phyloP scores from a whole-genome alignment of 2,888 invertebrate genomes.

The Diadromus collaris region DNA sequence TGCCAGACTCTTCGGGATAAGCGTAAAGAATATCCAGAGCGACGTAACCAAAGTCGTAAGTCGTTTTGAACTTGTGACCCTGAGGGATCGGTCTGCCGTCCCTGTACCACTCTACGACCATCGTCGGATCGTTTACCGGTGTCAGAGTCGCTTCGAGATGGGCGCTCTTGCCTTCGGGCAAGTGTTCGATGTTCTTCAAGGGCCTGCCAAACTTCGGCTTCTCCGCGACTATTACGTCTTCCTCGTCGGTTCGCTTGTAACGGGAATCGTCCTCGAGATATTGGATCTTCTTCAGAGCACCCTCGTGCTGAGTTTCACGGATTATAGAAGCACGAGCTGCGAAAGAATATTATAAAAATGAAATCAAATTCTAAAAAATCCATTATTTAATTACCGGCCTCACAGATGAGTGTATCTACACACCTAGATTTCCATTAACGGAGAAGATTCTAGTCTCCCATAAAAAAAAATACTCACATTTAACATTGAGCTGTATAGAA shows the following conservation, averaged over 20 bases:
- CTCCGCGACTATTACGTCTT: conserved; percentile 89
- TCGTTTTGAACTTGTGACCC: conserved; percentile 97
- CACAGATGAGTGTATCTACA: not conserved
- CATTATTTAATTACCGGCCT: not conserved
- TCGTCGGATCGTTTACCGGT: conserved; percentile 98
- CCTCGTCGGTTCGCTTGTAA: conserved; percentile 86
- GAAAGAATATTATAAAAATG: conserved; percentile 70
- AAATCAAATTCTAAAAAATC: conserved; percentile 27
- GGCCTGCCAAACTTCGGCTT: conserved; percentile 95
- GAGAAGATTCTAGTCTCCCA: not conserved
- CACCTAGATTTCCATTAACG: not conserved
- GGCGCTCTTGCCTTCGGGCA: conserved; percentile 92
- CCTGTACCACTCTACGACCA: conserved; percentile 99
- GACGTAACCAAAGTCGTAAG: conserved; percentile 98
- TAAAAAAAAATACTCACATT: conserved; percentile 83
- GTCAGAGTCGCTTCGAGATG: conserved; percentile 97
- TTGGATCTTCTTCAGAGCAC: conserved; percentile 95
- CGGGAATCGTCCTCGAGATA: conserved; percentile 93
- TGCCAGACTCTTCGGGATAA: conserved; percentile 98
- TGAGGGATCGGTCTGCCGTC: conserved; percentile 96
- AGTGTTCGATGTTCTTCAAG: conserved; percentile 90
- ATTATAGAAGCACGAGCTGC: conserved; percentile 91
- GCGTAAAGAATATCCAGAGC: conserved; percentile 98
- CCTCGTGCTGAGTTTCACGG: conserved; percentile 95
- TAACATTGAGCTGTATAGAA: conserved; percentile 90